Percentiles rank a stretch among this genome's conserved stretches.
These are phyloP conservation scores for Isurus oxyrinchus DNA, from an alignment of 2,113 vertebrate genomes.

Conservation along the genomic window DNA sequence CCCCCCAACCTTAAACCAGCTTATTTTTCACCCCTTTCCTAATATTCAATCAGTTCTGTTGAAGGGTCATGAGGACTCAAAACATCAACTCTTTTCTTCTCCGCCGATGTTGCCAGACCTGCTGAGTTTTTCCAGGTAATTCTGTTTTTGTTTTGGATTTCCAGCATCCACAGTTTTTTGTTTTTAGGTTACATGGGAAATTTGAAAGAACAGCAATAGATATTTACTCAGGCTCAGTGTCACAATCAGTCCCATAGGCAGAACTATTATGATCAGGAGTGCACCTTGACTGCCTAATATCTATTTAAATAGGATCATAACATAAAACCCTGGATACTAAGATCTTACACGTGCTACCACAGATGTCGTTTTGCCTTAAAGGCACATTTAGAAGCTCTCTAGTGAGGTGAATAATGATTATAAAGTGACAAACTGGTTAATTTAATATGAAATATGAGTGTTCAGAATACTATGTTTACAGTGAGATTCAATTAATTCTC, in stretches of 20 bases:
- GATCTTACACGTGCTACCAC: too few species aligned
- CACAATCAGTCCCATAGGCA: background rate
- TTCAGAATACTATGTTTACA: background rate
- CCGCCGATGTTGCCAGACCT: too few species aligned
- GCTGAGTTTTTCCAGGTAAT: too few species aligned
- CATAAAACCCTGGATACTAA: background rate
- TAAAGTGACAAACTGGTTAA: background rate
- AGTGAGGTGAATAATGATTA: background rate
- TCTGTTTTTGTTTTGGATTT: too few species aligned
- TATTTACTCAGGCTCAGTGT: background rate
- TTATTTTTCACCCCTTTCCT: too few species aligned
- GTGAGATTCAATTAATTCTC: background rate
- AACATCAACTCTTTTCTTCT: too few species aligned
- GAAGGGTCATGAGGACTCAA: too few species aligned
- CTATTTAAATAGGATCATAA: background rate
- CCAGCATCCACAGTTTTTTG: too few species aligned
- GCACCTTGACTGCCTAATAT: background rate
- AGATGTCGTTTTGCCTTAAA: background rate
- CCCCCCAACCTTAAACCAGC: too few species aligned
- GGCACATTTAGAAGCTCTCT: background rate
- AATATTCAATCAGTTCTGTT: too few species aligned
- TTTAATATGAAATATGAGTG: background rate
- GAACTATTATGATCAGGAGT: background rate
- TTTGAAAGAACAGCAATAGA: background rate
- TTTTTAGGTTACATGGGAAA: background rate